Base-by-base conservation (phyloP, 2,888 invertebrate species). In the Adela reaumurella region DNA sequence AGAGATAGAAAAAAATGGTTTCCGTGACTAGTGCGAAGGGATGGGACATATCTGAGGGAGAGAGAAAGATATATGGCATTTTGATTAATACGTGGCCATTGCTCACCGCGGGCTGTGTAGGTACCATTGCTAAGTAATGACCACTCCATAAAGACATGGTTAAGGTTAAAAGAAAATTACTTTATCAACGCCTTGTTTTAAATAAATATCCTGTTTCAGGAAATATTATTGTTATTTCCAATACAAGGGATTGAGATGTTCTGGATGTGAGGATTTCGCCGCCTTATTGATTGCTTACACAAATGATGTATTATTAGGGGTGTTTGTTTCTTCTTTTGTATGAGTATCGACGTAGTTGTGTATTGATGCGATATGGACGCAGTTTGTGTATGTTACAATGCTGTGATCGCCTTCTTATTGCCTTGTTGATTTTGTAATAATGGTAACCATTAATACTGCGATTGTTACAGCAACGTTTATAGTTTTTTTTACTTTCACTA, bases 161-260 rank as follows among this genome's bases (percentile, higher is more conserved):
- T 76, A 77, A 77, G 77, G 78, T 77, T 77, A 76, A 77, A 78
- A 78, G 76, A 77, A 78, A 77, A 78, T 78, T 78, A 78, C 77
- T 78, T 77, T 77, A 78, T 78, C 78, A 78, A 76, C 78, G 77
- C 74, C 78, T 77, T 76, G 76, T 77, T 78, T 78, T 74, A 74
- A 78, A 77, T 77, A 78, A 78, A 78, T 77, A 77, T 76, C 74
- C 76, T 70, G 76, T 78, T 78, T 78, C 76, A 76, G 78, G 77
- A 77, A 77, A 72, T 78, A 78, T 78, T 77, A 72, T 77, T 71
- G 74, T 74, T 76, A 67, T 76, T 73, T 71, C 70, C 72, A 70
- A 76, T 74, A 74, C 76, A 71, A 73, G 74, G 69, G 68, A 77
- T 77, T 77, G 77, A 78, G 78, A 74, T 74, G 78, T 78, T 63